These are phyloP conservation scores for Exocentrus adspersus DNA, from an alignment of 2,888 invertebrate species.

Conservation along the genomic window DNA sequence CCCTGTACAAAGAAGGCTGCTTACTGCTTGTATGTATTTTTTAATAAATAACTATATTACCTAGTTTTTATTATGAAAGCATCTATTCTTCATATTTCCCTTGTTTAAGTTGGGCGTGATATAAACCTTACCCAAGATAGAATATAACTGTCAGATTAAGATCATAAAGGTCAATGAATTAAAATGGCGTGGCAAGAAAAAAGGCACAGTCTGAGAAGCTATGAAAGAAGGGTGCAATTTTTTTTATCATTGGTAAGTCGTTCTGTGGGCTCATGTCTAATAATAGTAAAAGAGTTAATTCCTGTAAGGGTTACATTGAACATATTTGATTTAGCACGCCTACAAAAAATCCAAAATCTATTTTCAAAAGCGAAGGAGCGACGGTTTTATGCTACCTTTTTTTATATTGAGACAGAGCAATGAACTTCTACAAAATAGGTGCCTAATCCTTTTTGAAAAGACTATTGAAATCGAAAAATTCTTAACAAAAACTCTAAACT, in stretches of 20 bases:
- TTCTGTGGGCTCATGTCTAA: constrained; percentile 31
- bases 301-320: constrained; percentile 29
- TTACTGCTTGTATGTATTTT: too few relatives aligned
- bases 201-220: constrained; percentile 28
- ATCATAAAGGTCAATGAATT: constrained; percentile 40
- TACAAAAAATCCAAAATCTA: neutral
- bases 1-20: too few relatives aligned
- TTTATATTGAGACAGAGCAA: too few relatives aligned
- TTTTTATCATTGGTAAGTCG: constrained; percentile 27
- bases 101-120: constrained; percentile 25
- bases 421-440: too few relatives aligned
- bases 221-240: constrained; percentile 32
- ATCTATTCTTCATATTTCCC: constrained; percentile 5
- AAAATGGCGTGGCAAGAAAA: constrained; percentile 36
- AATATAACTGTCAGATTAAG: constrained; percentile 47
- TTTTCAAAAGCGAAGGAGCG: neutral
- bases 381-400: too few relatives aligned
- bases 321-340: constrained; percentile 28
- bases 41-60: too few relatives aligned
- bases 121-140: constrained; percentile 28
- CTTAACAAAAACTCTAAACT: too few relatives aligned
- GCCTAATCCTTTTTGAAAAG: too few relatives aligned
- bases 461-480: too few relatives aligned
- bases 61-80: too few relatives aligned
- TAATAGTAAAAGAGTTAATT: constrained; percentile 31